phyloP scores from a whole-genome alignment of 2,113 vertebrate species.

The Varanus komodoensis region DNA sequence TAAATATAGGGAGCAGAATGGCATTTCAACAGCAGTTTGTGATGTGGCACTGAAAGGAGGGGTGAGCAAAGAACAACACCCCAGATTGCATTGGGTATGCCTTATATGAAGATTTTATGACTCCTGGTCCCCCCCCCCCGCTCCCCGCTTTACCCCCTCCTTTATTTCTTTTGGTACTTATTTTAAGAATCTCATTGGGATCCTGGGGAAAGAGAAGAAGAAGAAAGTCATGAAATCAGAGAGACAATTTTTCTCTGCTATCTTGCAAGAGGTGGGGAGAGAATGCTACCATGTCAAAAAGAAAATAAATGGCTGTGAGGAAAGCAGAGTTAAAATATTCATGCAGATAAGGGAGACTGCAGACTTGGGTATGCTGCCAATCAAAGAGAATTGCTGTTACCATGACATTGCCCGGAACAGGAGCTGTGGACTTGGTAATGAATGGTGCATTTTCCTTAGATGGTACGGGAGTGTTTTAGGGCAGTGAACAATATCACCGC shows the following conservation, averaged over 20 bases:
- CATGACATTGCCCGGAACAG: conserved; percentile 35
- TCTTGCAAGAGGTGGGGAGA: neutral
- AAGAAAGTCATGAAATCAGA: neutral
- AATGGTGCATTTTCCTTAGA: conserved; percentile 27
- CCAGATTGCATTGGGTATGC: neutral
- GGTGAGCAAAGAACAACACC: neutral
- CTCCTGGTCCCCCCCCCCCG: neutral
- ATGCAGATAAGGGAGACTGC: conserved; percentile 19
- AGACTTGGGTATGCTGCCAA: conserved; percentile 20
- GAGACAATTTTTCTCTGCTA: neutral
- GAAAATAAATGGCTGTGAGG: neutral
- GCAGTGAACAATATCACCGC: conserved; percentile 1
- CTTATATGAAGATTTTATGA: neutral
- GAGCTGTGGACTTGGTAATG: conserved; percentile 28
- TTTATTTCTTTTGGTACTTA: no score
- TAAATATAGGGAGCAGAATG: no score
- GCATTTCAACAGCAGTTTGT: neutral
- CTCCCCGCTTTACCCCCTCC: no score
- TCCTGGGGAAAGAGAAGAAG: neutral
- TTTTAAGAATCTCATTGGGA: no score
- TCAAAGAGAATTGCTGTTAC: conserved; percentile 37
- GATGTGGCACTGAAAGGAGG: neutral
- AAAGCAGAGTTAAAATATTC: conserved; percentile 37
- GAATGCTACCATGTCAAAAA: conserved; percentile 4
- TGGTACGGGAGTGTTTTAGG: neutral